Evolutionary conservation across 2,797 vertebrate species (phyloP), one percentile per base, ranked within the genome.

Genomic region (Sarcophilus harrisii): DNA sequence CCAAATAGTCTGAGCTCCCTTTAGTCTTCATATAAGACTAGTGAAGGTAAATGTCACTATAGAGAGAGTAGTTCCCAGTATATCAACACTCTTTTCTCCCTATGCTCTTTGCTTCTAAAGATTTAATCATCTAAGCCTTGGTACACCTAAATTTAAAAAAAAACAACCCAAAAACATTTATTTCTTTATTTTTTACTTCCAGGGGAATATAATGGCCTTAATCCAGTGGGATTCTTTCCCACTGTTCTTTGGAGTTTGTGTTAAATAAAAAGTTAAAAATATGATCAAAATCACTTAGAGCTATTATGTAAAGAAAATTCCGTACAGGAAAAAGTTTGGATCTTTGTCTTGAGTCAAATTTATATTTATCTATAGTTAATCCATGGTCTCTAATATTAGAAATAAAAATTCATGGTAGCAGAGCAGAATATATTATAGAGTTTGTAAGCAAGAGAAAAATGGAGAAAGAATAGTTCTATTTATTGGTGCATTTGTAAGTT

Each of bases 11-110:
- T 30, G 93, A 57, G 4, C 27, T 94, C 54, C 21, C 93, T 95
- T 97, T 94, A 90, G 92, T 57, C 93, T 92, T 45, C 24, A 73
- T 73, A 73, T 73, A 73, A 73, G 16, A 81, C 18, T 81, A 81
- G n/a, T 45, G 73, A 2, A 81, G 21, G 73, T 27, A 45, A 21
- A 27, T 81, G 9, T 81, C 38, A 38, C 38, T 45, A 6, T 5
- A 81, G 8, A 81, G 21, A n/a, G 38, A 38, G 73, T 1, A 81
- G 2, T 38, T 81, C 18, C 73, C 73, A 38, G 38, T 45, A 81
- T 4, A 45, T 24, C 73, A 45, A 27, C 0, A 45, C 21, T 2
- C 8, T 81, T 45, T 38, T 21, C 73, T 81, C 21, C 73, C 0
- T 21, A 27, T 81, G 24, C 18, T 45, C 18, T 87, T 27, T 49